Evolutionary conservation across 2,113 vertebrate genomes (phyloP), one percentile per base, ranked within the genome.

Genomic region (Oostethus manadensis): DNA sequence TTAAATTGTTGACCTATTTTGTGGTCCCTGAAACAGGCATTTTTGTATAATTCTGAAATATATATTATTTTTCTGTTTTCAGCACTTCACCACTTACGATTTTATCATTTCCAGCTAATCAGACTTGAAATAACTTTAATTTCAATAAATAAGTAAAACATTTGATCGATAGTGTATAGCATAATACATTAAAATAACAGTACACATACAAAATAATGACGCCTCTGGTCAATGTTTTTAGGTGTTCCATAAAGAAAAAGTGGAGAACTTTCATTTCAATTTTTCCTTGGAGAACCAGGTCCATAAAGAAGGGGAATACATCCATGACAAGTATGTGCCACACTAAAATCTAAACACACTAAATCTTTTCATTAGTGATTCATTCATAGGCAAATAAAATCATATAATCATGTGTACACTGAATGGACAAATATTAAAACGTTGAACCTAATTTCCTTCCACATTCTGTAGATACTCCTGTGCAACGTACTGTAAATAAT

Each of bases 201-300:
- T 33, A 33, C 29, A 33, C 29, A 33, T 6, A 48, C n/a, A 23
- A 50, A 50, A 20, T 50, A 20, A 20, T 50, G 20, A 22, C 4
- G 15, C 4, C 26, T 33, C 0, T 54, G 16, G 3, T 20, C 9
- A 2, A 42, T 69, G 23, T 65, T 6, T 73, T 44, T n/a, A 84
- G 84, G 76, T 86, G 0, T 93, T 98, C 58, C 75, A 92, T 0
- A 62, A 78, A 23, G 93, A 98, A 71, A 84, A 83, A 6, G 90
- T 99, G 42, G 88, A 89, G 3, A 87, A 92, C 2, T 90, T 92
- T 77, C 91, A 90, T 15, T 97, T 99, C 70, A 97, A 99, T 84
- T 99, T 99, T 81, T 94, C 95, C 0, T 80, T 98, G 85, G 91
- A 94, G 74, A 98, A 98, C 70, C 96, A 98, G 84, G 86, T 96